Evolutionary conservation across 1,140 invertebrate species (phyloP), one percentile per base, ranked within the genome.

Genomic region (Ceratina japonica): DNA sequence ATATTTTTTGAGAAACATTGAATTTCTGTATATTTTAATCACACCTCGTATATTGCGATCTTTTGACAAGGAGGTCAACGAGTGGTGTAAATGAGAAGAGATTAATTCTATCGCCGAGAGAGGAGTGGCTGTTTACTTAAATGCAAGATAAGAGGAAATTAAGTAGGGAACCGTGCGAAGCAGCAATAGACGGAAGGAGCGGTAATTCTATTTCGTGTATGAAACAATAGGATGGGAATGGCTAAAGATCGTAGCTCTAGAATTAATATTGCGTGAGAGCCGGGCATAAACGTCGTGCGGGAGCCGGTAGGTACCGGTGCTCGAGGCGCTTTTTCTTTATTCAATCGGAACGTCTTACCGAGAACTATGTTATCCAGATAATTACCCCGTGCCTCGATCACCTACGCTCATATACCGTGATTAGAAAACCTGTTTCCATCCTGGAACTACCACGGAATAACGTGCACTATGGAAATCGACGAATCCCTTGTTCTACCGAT

Each of bases 241-340:
- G 31, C 66, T 75, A 75, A 75, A 75, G 16, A 58, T 58, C 58
- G 31, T 49, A 66, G 5, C 73, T 56, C 37, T 59, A 13, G 64
- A 59, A 69, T 75, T 75, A 75, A 75, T 61, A 75, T 75, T 51
- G 64, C 54, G 64, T 69, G 74, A 44, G 18, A 51, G 18, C 3
- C 0, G 13, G 3, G 13, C 37, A 75, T 69, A 75, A 75, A 15
- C 64, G 22, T 49, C 63, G 74, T 68, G 16, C 3, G 8, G 1
- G 31, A 65, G 15, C 13, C 24, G 52, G 12, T 49, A 58, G 52
- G 12, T 49, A 58, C 51, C 52, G 16, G 0, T 15, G n/a, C 31
- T 58, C 37, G 0, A 49, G 16, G 37, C 22, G 22, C 31, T 59
- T 69, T 61, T 75, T 69, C 37, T 75, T 69, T 69, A 69, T 59